Base-by-base conservation (phyloP, 2,888 invertebrate genomes). In the Chouioia cunea region DNA sequence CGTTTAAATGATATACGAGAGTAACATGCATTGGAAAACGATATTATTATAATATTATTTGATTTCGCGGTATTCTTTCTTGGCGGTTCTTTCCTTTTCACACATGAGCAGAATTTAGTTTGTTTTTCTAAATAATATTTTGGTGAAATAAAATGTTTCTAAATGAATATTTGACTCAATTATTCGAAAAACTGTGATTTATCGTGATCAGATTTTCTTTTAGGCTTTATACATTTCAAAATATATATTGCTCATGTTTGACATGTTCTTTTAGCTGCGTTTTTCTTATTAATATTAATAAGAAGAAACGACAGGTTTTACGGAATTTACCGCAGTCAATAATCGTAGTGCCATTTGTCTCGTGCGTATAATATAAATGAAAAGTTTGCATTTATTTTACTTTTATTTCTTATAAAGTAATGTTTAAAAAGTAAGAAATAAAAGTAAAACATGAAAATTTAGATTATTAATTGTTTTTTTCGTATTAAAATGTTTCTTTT, bases 321-420 rank as follows among this genome's bases (percentile, higher is more conserved):
- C 46, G 63, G 54, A 73, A 52, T 65, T 65, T 70, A 53, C 73
- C 68, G n/a, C n/a, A 70, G 68, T 73, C 53, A 70, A 68, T 73
- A 57, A 73, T 70, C 60, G 36, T 70, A 62, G 73, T 73, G 73
- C 73, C 73, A 73, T 73, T 52, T 65, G 65, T 65, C 64, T 58
- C 46, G 20, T 59, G 58, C n/a, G 27, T 62, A 27, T 50, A 60
- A 50, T 50, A 59, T 10, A 22, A 67, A 67, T 22, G 20, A 62
- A 56, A 63, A 62, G 53, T 46, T 46, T 59, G 62, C 65, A 65
- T 62, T 71, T 65, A 23, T 22, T 60, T 72, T 59, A 58, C 66
- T 67, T 70, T 71, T 50, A 43, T 62, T 62, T 15, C 3, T 53
- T 52, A 46, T 44, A n/a, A n/a, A n/a, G n/a, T n/a, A n/a, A n/a